A percentile compares a stretch with the other conserved stretches of the same genome.
phyloP scores from a whole-genome alignment of 2,797 vertebrate species.

The Podarcis lilfordi region DNA sequence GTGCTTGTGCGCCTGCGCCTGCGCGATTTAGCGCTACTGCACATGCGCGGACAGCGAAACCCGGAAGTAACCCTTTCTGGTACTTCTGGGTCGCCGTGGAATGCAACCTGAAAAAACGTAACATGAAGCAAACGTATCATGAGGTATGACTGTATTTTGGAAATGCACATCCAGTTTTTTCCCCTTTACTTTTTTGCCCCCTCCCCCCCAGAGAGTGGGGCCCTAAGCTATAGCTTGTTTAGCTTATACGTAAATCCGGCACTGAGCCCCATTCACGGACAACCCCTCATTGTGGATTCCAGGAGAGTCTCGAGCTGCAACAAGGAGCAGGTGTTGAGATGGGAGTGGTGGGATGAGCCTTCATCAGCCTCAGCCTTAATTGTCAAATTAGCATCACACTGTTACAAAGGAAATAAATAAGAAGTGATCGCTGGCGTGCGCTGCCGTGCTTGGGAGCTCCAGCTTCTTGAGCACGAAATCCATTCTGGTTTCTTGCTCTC shows the following conservation, averaged over 20 bases:
- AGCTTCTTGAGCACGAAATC: neutral
- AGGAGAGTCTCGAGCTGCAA: neutral
- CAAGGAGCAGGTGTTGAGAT: conserved; percentile 60
- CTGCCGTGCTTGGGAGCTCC: neutral
- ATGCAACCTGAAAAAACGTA: too few species aligned
- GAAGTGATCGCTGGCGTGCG: conserved; percentile 1
- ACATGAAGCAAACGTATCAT: too few species aligned
- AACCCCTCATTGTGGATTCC: conserved; percentile 30
- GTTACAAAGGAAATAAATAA: conserved; percentile 18
- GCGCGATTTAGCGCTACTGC: too few species aligned
- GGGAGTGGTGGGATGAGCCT: conserved; percentile 44
- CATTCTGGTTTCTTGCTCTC: conserved; percentile 33
- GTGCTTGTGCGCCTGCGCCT: too few species aligned
- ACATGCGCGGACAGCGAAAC: too few species aligned
- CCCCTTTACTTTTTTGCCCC: too few species aligned
- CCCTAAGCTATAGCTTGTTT: too few species aligned
- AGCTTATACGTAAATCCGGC: neutral
- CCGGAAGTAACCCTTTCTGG: too few species aligned
- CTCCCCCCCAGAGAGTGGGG: too few species aligned
- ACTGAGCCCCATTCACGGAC: neutral
- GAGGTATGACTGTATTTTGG: too few species aligned
- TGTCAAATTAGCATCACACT: conserved; percentile 51
- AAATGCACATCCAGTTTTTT: too few species aligned
- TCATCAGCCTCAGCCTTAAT: conserved; percentile 43
- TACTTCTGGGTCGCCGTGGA: too few species aligned